phyloP scores from a whole-genome alignment of 2,797 vertebrate species.

The Artibeus jamaicensis region DNA sequence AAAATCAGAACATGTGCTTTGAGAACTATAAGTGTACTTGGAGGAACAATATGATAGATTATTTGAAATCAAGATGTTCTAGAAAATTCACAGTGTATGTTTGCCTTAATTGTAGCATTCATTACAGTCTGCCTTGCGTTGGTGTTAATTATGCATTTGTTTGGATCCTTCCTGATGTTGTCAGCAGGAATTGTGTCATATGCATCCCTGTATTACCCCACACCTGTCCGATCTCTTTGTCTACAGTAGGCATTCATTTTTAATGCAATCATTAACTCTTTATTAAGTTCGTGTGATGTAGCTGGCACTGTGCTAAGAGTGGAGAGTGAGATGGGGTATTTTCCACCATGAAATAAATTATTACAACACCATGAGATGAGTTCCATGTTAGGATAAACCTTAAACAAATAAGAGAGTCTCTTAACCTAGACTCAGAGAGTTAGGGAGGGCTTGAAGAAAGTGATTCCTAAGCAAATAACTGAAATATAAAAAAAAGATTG shows the following conservation, averaged over 20 bases:
- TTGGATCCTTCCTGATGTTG: conserved; percentile 46
- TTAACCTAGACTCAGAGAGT: neutral
- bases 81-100: conserved; percentile 45
- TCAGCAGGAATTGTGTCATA: conserved; percentile 36
- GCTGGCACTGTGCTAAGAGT: neutral
- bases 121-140: conserved; percentile 39
- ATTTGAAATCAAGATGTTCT: conserved; percentile 62
- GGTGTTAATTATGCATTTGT: conserved; percentile 53
- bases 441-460: neutral
- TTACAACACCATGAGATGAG: neutral
- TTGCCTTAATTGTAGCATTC: conserved; percentile 58
- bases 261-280: neutral
- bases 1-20: conserved; percentile 42
- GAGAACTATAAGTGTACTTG: conserved; percentile 32
- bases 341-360: neutral
- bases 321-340: neutral
- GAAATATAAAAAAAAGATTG: neutral
- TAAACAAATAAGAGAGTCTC: neutral
- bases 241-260: neutral
- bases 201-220: conserved; percentile 1
- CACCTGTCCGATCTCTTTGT: conserved; percentile 52
- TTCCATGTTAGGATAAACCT: neutral
- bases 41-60: conserved; percentile 53
- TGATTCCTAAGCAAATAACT: neutral
- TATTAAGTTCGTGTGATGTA: conserved; percentile 18